Evolutionary conservation across 1,140 invertebrate species (phyloP).

Genomic region (Lepidurus apus): DNA sequence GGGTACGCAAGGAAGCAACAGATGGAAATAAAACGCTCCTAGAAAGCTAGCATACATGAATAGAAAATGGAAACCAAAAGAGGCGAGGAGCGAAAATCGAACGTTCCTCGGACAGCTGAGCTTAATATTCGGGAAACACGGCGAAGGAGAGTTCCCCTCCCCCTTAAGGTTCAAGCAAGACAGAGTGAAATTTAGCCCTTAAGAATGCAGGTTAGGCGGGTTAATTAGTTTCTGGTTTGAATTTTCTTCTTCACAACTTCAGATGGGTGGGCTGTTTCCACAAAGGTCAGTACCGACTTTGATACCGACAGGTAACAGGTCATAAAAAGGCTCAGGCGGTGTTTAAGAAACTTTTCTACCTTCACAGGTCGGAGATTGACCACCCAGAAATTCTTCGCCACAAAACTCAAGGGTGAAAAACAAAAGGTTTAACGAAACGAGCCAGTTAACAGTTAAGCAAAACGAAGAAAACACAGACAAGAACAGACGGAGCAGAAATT

Average conservation of each 20-base stretch:
- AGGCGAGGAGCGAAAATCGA: neutral
- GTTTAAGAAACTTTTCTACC: neutral
- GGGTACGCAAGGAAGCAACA: no score
- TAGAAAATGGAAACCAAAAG: no score
- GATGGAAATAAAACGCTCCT: no score
- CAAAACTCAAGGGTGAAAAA: neutral
- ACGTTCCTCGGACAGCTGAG: neutral
- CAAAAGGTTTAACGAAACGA: constrained; percentile 19
- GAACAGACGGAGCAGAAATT: neutral
- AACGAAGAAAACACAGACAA: neutral
- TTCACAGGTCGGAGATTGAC: constrained; percentile 3
- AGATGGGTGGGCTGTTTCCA: neutral
- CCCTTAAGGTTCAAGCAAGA: neutral
- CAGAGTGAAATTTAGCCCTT: neutral
- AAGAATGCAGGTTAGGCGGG: neutral
- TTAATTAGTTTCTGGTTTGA: constrained; percentile 15
- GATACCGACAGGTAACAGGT: constrained; percentile 1
- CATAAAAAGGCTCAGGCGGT: constrained; percentile 18
- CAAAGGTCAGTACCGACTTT: constrained; percentile 19
- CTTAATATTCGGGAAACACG: neutral
- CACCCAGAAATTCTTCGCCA: constrained; percentile 13
- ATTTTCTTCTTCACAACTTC: neutral
- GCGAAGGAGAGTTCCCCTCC: neutral
- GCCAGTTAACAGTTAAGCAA: neutral
- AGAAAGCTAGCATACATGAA: no score